Conservation (phyloP, 2,113 vertebrate genomes). For the Hippoglossus stenolepis region DNA sequence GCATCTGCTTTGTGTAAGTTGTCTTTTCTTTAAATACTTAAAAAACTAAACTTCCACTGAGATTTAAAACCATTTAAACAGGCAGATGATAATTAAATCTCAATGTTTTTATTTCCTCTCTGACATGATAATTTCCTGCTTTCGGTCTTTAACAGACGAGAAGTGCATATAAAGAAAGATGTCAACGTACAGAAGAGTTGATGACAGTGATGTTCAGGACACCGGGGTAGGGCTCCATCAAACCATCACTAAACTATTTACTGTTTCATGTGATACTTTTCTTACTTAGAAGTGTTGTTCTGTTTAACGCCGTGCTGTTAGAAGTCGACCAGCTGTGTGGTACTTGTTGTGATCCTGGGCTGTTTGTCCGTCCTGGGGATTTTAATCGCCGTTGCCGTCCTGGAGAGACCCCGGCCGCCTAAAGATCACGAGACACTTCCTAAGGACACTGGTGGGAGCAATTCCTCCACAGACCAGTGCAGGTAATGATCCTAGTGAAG, state of each 20-base stretch:
- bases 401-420: constrained; percentile 55
- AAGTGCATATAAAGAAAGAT: constrained; percentile 32
- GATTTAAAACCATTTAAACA: not conserved
- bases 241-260: not conserved
- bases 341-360: constrained; percentile 51
- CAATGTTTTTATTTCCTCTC: not conserved
- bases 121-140: not conserved
- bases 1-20: constrained; percentile 33
- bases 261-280: not conserved
- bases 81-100: not conserved
- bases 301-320: constrained; percentile 15
- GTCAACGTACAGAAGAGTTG: constrained; percentile 59
- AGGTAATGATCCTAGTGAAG: constrained; percentile 61
- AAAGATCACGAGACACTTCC: constrained; percentile 21
- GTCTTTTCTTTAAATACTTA: constrained; percentile 6
- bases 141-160: constrained; percentile 18
- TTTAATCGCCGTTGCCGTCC: constrained; percentile 71
- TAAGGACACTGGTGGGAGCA: not conserved
- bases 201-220: constrained; percentile 64
- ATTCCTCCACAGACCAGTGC: constrained; percentile 58
- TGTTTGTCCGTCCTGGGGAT: constrained; percentile 70
- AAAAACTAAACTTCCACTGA: not conserved
- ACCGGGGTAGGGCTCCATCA: constrained; percentile 61
- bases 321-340: constrained; percentile 51
- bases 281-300: not conserved